These are phyloP conservation scores for Malurus melanocephalus DNA, from an alignment of 2,113 vertebrate genomes.

Conservation along the genomic window DNA sequence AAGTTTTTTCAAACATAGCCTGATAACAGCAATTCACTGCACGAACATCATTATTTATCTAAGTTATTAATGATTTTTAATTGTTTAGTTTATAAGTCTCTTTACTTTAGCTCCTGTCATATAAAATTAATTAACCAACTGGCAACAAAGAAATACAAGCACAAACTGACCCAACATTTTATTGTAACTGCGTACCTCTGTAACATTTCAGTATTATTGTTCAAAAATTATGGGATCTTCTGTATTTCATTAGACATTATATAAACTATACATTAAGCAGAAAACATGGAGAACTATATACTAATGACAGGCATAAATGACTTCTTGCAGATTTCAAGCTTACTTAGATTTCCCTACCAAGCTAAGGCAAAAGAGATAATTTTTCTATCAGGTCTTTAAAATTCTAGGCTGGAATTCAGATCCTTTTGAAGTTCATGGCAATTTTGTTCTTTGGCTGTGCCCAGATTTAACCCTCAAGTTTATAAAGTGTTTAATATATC, in stretches of 20 bases:
- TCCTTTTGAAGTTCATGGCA: slow-evolving; percentile 29
- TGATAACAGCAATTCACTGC: slow-evolving; percentile 70
- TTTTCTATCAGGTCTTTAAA: not conserved
- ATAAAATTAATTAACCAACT: slow-evolving; percentile 74
- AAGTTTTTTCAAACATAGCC: slow-evolving; percentile 77
- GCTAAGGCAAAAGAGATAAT: not conserved
- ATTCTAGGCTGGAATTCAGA: not conserved
- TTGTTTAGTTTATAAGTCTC: slow-evolving; percentile 53
- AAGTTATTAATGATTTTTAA: slow-evolving; percentile 56
- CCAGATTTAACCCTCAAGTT: slow-evolving; percentile 7
- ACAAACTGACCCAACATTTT: slow-evolving; percentile 68
- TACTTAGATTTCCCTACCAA: not conserved
- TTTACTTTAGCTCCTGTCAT: slow-evolving; percentile 25
- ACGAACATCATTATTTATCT: slow-evolving; percentile 57
- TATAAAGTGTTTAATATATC: slow-evolving; percentile 59
- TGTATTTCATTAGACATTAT: not conserved
- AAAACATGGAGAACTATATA: not conserved
- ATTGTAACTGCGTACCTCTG: slow-evolving; percentile 53
- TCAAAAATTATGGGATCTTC: not conserved
- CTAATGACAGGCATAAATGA: not conserved
- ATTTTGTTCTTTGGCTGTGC: not conserved
- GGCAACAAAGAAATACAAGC: slow-evolving; percentile 39
- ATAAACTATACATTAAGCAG: not conserved
- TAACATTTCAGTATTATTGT: slow-evolving; percentile 55
- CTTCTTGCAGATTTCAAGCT: not conserved